A percentile compares a stretch with the other conserved stretches of the same genome.
Evolutionary conservation across 1,140 invertebrate species (phyloP).

Genomic region (Spodoptera litura): DNA sequence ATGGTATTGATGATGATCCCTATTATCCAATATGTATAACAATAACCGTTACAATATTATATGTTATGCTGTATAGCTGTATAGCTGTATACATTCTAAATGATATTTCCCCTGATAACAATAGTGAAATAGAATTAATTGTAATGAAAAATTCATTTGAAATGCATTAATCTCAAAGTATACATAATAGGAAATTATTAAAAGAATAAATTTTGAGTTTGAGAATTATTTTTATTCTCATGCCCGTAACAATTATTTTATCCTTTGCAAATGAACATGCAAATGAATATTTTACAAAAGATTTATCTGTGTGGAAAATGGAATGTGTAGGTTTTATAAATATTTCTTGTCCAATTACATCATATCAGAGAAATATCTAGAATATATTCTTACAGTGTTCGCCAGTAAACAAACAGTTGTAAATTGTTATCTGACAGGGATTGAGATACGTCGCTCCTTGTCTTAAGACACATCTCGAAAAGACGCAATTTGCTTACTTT

Average conservation of each 20-base stretch:
- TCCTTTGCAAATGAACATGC: not conserved
- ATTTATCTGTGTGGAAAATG: not conserved
- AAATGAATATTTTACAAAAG: conserved; percentile 1
- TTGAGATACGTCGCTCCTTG: not conserved
- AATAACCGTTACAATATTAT: too few species aligned
- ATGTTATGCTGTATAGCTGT: not conserved
- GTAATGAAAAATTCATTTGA: conserved; percentile 21
- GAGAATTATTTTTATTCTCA: not conserved
- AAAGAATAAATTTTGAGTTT: not conserved
- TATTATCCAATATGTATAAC: not conserved
- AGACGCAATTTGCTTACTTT: too few species aligned
- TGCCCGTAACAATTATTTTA: too few species aligned
- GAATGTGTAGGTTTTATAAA: conserved; percentile 2
- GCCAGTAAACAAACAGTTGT: too few species aligned
- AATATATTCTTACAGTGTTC: too few species aligned
- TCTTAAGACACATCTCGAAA: not conserved
- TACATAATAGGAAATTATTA: not conserved
- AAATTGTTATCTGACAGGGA: not conserved
- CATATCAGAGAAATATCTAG: too few species aligned
- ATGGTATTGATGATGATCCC: too few species aligned
- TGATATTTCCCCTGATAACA: conserved; percentile 23
- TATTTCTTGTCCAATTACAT: not conserved
- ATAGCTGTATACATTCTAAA: not conserved
- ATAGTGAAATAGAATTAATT: conserved; percentile 31
- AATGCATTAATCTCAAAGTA: conserved; percentile 6